phyloP scores from a whole-genome alignment of 2,113 vertebrate genomes.

The Muntiacus muntjak region DNA sequence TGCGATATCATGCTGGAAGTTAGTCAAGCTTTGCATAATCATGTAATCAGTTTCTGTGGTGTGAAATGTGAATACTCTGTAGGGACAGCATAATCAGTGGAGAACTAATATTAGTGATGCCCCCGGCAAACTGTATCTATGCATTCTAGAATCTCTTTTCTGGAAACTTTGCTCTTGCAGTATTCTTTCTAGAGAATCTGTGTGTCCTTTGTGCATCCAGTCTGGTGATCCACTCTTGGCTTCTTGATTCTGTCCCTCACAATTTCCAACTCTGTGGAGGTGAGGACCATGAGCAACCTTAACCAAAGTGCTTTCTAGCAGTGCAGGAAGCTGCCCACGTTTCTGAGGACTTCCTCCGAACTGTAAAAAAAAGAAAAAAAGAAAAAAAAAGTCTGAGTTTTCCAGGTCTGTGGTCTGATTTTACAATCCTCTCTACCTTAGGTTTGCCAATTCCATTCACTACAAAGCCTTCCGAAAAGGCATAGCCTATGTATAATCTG shows the following conservation, averaged over 20 bases:
- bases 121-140: neutral
- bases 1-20: neutral
- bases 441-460: neutral
- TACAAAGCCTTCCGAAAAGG: neutral
- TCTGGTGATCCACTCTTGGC: neutral
- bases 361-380: neutral
- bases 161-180: neutral
- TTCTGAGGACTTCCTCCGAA: neutral
- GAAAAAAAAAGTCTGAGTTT: neutral
- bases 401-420: neutral
- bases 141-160: neutral
- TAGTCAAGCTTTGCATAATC: neutral
- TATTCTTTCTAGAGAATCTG: neutral
- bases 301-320: neutral
- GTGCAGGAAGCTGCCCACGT: neutral
- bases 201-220: neutral
- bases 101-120: neutral
- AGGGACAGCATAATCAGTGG: neutral
- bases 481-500: neutral
- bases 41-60: neutral
- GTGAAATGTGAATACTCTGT: neutral
- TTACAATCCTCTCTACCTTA: neutral
- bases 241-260: neutral
- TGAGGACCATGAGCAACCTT: neutral
- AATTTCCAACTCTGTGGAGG: neutral